These are phyloP conservation scores for Nibea coibor DNA, from an alignment of 2,113 vertebrate genomes.

Conservation along the genomic window DNA sequence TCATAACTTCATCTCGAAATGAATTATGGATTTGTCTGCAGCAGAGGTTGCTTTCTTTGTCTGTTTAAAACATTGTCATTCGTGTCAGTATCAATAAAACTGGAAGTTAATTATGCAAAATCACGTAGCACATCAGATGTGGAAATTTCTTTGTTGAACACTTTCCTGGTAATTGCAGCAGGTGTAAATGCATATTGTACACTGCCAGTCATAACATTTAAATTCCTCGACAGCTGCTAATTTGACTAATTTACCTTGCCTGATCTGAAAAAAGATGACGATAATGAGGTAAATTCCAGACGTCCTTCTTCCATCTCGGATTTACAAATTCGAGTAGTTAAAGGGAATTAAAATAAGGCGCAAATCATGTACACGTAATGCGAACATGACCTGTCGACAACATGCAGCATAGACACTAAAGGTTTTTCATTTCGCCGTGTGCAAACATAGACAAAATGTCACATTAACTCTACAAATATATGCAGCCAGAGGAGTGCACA, in stretches of 20 bases:
- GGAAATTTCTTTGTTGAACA: neutral
- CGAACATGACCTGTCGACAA: conserved; percentile 41
- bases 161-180: conserved; percentile 27
- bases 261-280: neutral
- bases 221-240: conserved; percentile 40
- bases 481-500: neutral
- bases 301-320: neutral
- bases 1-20: conserved; percentile 40
- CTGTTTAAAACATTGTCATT: conserved; percentile 40
- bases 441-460: conserved; percentile 27
- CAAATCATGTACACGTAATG: conserved; percentile 19
- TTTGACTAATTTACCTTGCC: conserved; percentile 19
- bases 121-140: neutral
- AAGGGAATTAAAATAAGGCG: conserved; percentile 15
- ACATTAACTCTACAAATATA: conserved; percentile 17
- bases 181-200: conserved; percentile 7
- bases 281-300: neutral
- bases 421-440: conserved; percentile 12
- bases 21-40: conserved; percentile 66
- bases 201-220: conserved; percentile 9
- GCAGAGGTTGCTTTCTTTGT: conserved; percentile 23
- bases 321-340: neutral
- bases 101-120: neutral
- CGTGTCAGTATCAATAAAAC: conserved; percentile 14
- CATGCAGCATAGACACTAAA: conserved; percentile 28